Base-by-base conservation (phyloP, 2,797 vertebrate genomes). In the Acanthurus lineatus region DNA sequence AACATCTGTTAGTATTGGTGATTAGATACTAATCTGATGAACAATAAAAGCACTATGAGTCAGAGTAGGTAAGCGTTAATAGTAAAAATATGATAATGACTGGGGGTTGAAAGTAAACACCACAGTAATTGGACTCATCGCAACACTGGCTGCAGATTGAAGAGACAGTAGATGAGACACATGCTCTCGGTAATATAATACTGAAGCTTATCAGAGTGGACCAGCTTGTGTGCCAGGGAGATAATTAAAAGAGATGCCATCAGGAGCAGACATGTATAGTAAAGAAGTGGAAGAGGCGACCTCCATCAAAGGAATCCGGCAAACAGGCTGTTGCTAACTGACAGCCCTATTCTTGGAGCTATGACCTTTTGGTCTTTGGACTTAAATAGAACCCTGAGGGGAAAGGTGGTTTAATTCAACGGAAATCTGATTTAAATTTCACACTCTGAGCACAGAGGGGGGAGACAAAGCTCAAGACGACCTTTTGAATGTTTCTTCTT, bases 181-280 rank as follows among this genome's bases (percentile, higher is more conserved):
- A 44, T 60, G 57, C 70, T 82, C 65, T 66, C 72, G 76, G 92
- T 91, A 92, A 94, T 82, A 86, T 78, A 89, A 93, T 86, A 89
- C 90, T 79, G 67, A 86, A 68, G 88, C 85, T 90, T 92, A 93
- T 93, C 90, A 83, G 77, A 81, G 77, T 62, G 73, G 85, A 89
- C 75, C 88, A 91, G 90, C 86, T 53, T 64, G 77, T 76, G 83
- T 79, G 84, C 81, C 86, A 73, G 63, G 71, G 74, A 91, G 91
- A 92, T 93, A 88, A 95, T 94, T 93, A 92, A 93, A 92, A 64
- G 85, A 78, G 86, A 92, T 87, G 87, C 81, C 87, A 89, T 86
- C 76, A 76, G 82, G 69, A 81, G 63, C 56, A 68, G 80, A 83
- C 84, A 54, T 45, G 74, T 75, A 72, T 35, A 74, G 79, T 57